These are phyloP conservation scores for Miniopterus natalensis DNA, from an alignment of 2,113 vertebrate species.

Conservation along the genomic window DNA sequence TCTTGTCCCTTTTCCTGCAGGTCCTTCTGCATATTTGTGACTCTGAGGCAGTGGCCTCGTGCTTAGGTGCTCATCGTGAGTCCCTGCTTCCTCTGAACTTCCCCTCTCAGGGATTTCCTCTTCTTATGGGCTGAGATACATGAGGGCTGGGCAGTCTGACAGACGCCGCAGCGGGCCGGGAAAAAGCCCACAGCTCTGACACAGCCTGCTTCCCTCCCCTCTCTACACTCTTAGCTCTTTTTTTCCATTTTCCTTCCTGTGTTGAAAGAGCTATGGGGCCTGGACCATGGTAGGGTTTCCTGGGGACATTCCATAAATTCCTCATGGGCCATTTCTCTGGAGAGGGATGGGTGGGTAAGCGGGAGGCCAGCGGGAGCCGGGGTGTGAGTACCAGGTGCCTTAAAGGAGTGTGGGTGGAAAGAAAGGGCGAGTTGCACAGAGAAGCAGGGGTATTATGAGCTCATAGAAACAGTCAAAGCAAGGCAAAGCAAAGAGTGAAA, in stretches of 20 bases:
- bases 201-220: slow-evolving; percentile 52
- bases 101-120: slow-evolving; percentile 18
- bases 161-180: slow-evolving; percentile 62
- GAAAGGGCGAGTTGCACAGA: neutral
- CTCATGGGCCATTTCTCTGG: slow-evolving; percentile 56
- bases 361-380: neutral
- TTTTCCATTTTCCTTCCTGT: slow-evolving; percentile 77
- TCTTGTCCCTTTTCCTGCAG: neutral
- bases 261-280: slow-evolving; percentile 73
- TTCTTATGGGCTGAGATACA: neutral
- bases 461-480: slow-evolving; percentile 53
- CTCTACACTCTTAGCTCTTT: slow-evolving; percentile 65
- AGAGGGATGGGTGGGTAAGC: slow-evolving; percentile 12
- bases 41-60: neutral
- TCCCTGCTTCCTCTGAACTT: slow-evolving; percentile 18
- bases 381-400: slow-evolving; percentile 32
- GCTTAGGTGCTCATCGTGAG: neutral
- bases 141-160: neutral
- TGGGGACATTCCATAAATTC: slow-evolving; percentile 81
- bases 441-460: slow-evolving; percentile 42
- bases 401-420: slow-evolving; percentile 25
- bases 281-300: slow-evolving; percentile 73
- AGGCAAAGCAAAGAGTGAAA: neutral
- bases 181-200: slow-evolving; percentile 64
- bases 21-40: neutral